phyloP scores from a whole-genome alignment of 2,888 invertebrate genomes.

The Epiblema foenella region DNA sequence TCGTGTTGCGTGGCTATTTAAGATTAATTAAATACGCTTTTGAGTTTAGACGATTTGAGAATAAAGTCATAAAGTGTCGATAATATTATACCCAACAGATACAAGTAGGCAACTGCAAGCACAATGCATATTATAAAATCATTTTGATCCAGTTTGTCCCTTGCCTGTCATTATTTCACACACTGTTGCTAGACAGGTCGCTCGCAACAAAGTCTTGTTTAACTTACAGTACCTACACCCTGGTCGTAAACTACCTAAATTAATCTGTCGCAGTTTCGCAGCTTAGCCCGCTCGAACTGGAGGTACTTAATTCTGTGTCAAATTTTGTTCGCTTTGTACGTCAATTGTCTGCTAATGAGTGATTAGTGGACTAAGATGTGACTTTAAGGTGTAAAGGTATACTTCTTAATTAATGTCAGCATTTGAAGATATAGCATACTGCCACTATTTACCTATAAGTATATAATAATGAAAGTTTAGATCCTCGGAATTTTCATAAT shows the following conservation, averaged over 20 bases:
- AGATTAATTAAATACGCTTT: too few species aligned
- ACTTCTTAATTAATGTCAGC: too few species aligned
- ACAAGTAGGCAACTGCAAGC: background rate
- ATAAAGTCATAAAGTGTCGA: too few species aligned
- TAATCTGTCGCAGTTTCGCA: conserved; percentile 34
- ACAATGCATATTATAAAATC: background rate
- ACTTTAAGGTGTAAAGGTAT: too few species aligned
- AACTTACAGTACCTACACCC: conserved; percentile 16
- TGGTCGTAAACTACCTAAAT: conserved; percentile 32
- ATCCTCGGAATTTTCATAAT: too few species aligned
- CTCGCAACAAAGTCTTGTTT: conserved; percentile 38
- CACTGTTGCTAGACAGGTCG: conserved; percentile 12
- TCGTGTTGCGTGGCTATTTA: too few species aligned
- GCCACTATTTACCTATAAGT: too few species aligned
- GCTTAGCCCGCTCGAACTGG: conserved; percentile 13
- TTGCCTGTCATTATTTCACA: background rate
- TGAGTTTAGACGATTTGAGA: too few species aligned
- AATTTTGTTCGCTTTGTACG: background rate
- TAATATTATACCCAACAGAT: too few species aligned
- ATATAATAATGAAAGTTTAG: too few species aligned
- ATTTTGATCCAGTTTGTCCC: background rate
- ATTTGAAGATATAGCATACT: too few species aligned
- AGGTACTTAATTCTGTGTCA: background rate
- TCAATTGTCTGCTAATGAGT: background rate
- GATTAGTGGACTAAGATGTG: background rate